Conservation (phyloP, 2,113 vertebrate species). For the Rattus rattus region DNA sequence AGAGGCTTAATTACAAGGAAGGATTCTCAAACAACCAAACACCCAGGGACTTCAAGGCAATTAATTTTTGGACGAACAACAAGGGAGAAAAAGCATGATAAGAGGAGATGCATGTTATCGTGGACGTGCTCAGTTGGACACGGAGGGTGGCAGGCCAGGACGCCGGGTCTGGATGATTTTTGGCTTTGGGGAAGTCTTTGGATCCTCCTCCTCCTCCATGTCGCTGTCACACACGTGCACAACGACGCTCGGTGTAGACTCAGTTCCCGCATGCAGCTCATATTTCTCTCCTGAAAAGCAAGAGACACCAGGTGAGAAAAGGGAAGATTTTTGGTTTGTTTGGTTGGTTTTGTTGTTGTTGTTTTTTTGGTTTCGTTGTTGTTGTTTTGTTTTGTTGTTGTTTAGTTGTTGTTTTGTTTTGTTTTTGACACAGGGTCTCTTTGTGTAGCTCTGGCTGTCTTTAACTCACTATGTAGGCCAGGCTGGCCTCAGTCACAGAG, state of each 20-base stretch:
- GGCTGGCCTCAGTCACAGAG: background rate
- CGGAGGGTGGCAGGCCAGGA: slow-evolving; percentile 88
- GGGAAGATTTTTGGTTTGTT: background rate
- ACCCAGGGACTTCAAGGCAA: slow-evolving; percentile 84
- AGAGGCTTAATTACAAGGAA: slow-evolving; percentile 84
- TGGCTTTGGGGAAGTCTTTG: slow-evolving; percentile 92
- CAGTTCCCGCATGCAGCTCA: slow-evolving; percentile 92
- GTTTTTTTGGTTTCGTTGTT: background rate
- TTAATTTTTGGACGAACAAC: slow-evolving; percentile 77
- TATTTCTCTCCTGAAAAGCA: slow-evolving; percentile 91
- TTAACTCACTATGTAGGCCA: background rate
- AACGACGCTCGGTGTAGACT: slow-evolving; percentile 93
- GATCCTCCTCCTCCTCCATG: slow-evolving; percentile 90
- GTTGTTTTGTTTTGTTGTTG: background rate
- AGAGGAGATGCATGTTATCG: slow-evolving; percentile 78
- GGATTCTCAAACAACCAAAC: slow-evolving; percentile 83
- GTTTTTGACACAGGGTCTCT: background rate
- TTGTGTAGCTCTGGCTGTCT: background rate
- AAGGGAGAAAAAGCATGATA: slow-evolving; percentile 74
- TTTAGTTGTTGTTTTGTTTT: background rate
- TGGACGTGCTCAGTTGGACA: slow-evolving; percentile 88
- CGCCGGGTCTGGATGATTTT: slow-evolving; percentile 94
- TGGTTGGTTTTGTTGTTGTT: background rate
- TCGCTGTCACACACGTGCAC: slow-evolving; percentile 93
- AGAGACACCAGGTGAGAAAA: slow-evolving; percentile 30